These are phyloP conservation scores for Panzeria rudis DNA, from an alignment of 2,888 invertebrate species.

Conservation along the genomic window DNA sequence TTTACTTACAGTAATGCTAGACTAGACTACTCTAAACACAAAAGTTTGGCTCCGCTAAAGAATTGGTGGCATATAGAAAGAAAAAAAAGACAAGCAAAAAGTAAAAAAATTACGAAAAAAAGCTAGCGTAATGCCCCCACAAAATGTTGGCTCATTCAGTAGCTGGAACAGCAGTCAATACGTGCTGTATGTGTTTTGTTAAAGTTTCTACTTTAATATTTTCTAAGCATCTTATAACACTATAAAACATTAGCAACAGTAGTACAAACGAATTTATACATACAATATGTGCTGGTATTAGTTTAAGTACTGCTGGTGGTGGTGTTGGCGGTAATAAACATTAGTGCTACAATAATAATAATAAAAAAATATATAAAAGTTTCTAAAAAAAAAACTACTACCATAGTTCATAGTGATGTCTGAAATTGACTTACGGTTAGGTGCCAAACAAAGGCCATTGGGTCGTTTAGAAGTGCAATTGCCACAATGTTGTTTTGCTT, in stretches of 20 bases:
- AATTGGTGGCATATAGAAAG: conserved; percentile 60
- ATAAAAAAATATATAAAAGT: conserved; percentile 25
- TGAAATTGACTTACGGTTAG: conserved; percentile 72
- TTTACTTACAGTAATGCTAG: conserved; percentile 35
- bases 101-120: conserved; percentile 34
- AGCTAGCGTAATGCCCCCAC: conserved; percentile 68
- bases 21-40: conserved; percentile 45
- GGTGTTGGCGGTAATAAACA: conserved; percentile 67
- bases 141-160: conserved; percentile 66
- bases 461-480: conserved; percentile 79
- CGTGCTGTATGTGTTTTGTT: conserved; percentile 73
- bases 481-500: conserved; percentile 68
- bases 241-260: conserved; percentile 52
- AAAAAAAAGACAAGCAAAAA: not conserved
- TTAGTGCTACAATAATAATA: conserved; percentile 62
- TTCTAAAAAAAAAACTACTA: not conserved
- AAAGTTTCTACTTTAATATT: conserved; percentile 70
- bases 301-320: conserved; percentile 17
- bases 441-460: conserved; percentile 81
- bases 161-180: conserved; percentile 73
- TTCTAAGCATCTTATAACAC: conserved; percentile 67
- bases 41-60: conserved; percentile 59
- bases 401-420: conserved; percentile 66
- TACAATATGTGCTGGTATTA: conserved; percentile 50
- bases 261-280: conserved; percentile 20